Evolutionary conservation across 2,797 vertebrate species (phyloP).

Genomic region (Muscicapa comitata): DNA sequence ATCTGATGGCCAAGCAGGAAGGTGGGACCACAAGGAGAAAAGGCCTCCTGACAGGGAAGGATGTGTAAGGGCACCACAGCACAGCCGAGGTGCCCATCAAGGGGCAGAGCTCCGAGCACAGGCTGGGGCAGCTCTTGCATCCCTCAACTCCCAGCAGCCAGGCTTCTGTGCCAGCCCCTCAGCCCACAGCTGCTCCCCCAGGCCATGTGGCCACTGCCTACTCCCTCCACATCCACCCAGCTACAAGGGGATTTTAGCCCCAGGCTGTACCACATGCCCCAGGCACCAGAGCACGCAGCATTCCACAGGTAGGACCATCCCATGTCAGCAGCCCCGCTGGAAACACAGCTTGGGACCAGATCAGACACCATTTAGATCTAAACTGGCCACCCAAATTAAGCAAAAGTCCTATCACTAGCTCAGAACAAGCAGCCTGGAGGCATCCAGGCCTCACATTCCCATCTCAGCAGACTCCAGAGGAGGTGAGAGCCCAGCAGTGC

Average conservation of each 20-base stretch:
- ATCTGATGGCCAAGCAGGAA: background rate
- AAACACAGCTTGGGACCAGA: background rate
- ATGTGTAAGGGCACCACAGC: accelerated
- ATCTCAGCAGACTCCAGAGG: background rate
- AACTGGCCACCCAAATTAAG: background rate
- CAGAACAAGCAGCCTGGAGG: background rate
- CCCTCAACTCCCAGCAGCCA: background rate
- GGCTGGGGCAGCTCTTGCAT: background rate
- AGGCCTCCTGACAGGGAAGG: background rate
- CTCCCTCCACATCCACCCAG: background rate
- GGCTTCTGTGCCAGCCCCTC: background rate
- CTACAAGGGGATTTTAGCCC: background rate
- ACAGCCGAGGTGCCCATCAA: accelerated
- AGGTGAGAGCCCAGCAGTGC: background rate
- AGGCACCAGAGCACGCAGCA: background rate
- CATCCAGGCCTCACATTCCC: accelerated
- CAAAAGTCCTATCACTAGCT: background rate
- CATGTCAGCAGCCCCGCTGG: background rate
- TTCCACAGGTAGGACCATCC: background rate
- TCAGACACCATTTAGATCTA: background rate
- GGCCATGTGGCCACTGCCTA: background rate
- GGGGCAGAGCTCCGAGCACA: background rate
- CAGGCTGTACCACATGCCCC: background rate
- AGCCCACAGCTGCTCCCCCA: background rate
- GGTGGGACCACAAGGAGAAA: background rate